A percentile compares a stretch with the other conserved stretches of the same genome.
phyloP scores from a whole-genome alignment of 2,888 invertebrate genomes.

The Lucinisca nassula region DNA sequence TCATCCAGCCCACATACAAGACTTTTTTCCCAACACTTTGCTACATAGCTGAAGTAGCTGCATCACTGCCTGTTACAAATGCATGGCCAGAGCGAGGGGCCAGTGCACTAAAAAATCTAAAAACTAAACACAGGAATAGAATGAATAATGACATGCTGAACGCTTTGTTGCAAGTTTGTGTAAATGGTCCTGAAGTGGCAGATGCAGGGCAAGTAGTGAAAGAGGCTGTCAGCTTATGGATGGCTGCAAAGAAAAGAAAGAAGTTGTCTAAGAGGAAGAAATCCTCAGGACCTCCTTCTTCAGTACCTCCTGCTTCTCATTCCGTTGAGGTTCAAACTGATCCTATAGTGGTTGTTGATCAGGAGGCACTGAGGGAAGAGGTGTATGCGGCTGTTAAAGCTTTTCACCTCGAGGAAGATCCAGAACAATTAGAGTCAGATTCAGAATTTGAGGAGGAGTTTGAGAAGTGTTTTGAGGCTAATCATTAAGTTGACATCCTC shows the following conservation, averaged over 20 bases:
- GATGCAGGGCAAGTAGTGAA: neutral
- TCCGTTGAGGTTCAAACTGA: neutral
- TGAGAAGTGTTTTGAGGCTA: neutral
- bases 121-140: conserved; percentile 49
- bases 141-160: conserved; percentile 2
- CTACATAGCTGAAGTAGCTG: conserved; percentile 52
- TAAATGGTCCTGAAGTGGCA: conserved; percentile 4
- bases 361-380: neutral
- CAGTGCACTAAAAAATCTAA: conserved; percentile 58
- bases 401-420: neutral
- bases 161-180: neutral
- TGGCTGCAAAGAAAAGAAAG: conserved; percentile 2
- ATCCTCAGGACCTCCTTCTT: neutral
- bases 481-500: neutral
- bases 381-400: neutral
- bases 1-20: conserved; percentile 1
- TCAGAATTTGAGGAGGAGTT: neutral
- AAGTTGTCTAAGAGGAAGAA: neutral
- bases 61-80: conserved; percentile 60
- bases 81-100: conserved; percentile 70
- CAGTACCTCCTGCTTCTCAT: neutral
- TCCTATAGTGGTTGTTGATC: neutral
- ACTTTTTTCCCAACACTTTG: conserved; percentile 27
- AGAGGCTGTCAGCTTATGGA: neutral
- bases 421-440: neutral